Conservation (phyloP, 2,888 invertebrate species). For the Aphodius sticticus region DNA sequence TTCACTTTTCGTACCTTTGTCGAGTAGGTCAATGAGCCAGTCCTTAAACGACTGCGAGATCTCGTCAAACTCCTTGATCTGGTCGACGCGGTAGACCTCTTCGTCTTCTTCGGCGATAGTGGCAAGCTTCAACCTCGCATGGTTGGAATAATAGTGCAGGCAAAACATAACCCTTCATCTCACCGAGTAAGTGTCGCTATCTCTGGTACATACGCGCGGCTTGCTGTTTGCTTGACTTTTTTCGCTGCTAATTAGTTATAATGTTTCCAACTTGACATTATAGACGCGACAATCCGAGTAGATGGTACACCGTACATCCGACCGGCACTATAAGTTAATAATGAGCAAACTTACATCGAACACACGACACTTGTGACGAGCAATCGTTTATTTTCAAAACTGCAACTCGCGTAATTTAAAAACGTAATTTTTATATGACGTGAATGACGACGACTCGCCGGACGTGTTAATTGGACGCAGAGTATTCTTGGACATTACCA, state of each 20-base stretch:
- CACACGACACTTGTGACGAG: not conserved
- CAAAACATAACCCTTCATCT: slow-evolving; percentile 75
- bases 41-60: slow-evolving; percentile 81
- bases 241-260: not conserved
- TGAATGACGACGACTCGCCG: not conserved
- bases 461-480: slow-evolving; percentile 6
- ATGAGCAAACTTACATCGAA: not conserved
- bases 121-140: slow-evolving; percentile 70
- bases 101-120: slow-evolving; percentile 66
- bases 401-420: not conserved
- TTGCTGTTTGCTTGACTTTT: not conserved
- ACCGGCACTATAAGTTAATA: not conserved
- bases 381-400: not conserved
- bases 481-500: not conserved
- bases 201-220: not conserved
- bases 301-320: not conserved
- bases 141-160: slow-evolving; percentile 84
- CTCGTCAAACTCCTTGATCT: slow-evolving; percentile 88
- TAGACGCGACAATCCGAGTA: not conserved
- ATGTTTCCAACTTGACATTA: not conserved
- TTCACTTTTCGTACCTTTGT: slow-evolving; percentile 63
- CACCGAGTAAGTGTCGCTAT: slow-evolving; percentile 20
- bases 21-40: slow-evolving; percentile 76
- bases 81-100: slow-evolving; percentile 80
- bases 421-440: not conserved